Evolutionary conservation across 2,113 vertebrate species (phyloP), one percentile per base, ranked within the genome.

Genomic region (Vanacampus margaritifer): DNA sequence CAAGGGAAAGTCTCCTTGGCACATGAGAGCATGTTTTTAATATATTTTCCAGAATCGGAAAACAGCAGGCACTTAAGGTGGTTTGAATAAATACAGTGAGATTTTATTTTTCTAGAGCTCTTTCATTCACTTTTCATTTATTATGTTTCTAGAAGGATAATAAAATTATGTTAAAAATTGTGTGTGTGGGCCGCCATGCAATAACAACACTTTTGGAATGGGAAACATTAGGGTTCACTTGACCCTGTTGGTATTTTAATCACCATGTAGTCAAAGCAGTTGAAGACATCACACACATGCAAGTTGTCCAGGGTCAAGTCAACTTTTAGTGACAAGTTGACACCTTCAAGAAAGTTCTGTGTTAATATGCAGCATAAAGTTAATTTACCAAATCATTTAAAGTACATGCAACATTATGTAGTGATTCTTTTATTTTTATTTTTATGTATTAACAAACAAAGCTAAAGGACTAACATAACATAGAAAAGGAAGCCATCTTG

Each of bases 1-100:
- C 79, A 43, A 70, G 64, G 84, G 75, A 84, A 86, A 86, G 81
- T 78, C 35, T 78, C 50, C 24, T 10, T 46, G 59, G 67, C 76
- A 76, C 78, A 81, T 73, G 75, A 68, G 72, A 84, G 21, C 8
- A 23, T 23, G 2, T 71, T 73, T 19, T 71, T 41, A 45, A 43
- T 70, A 23, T 78, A 57, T 35, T 57, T 57, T 57, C 35, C 35
- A 19, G 56, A 58, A 10, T 35, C 19, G 16, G 57, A 51, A n/a
- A 51, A n/a, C 48, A 51, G 48, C 48, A 59, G 57, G 32, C 32
- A 21, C 19, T 21, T 59, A 8, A 59, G 17, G 36, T 59, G 32
- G 17, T 36, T 36, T 21, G 16, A 57, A 56, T 14, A 57, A 32
- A 37, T 57, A 32, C 26, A 14, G 24, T 11, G 16, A 2, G 6